Evolutionary conservation across 2,113 vertebrate species (phyloP).

Genomic region (Dendrocopos noguchii): DNA sequence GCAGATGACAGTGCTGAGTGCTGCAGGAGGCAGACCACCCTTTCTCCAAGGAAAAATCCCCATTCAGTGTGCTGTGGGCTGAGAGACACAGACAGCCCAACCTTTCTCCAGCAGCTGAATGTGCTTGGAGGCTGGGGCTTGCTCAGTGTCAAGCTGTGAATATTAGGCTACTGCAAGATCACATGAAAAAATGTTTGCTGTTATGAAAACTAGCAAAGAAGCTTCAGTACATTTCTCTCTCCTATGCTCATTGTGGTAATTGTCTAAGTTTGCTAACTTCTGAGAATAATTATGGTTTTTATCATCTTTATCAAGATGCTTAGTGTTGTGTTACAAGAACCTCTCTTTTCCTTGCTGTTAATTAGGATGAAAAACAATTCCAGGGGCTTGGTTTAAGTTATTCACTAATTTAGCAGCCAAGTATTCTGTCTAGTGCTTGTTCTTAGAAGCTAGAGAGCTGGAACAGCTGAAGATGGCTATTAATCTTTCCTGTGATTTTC

Average conservation of each 20-base stretch:
- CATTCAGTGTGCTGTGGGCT: not conserved
- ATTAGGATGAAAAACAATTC: conserved; percentile 11
- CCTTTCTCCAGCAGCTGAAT: not conserved
- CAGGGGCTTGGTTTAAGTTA: not conserved
- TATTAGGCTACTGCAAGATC: not conserved
- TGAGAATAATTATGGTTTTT: not conserved
- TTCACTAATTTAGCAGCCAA: not conserved
- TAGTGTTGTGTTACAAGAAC: not conserved
- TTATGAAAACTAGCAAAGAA: not conserved
- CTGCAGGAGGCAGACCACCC: too few relatives aligned
- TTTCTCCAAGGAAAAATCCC: too few relatives aligned
- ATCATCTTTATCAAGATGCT: not conserved
- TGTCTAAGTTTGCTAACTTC: not conserved
- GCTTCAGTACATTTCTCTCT: not conserved
- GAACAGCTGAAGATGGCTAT: not conserved
- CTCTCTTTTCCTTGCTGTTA: conserved; percentile 4
- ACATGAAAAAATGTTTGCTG: not conserved
- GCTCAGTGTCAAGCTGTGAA: not conserved
- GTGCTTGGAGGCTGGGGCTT: not conserved
- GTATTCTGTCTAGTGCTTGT: not conserved
- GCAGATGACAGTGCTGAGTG: not conserved
- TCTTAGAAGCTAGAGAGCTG: not conserved
- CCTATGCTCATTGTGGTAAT: not conserved
- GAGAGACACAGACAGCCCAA: not conserved
- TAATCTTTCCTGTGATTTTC: not conserved